A percentile compares a stretch with the other conserved stretches of the same genome.
Conservation (phyloP, 1,140 invertebrate genomes). For the Micrasema minimum region DNA sequence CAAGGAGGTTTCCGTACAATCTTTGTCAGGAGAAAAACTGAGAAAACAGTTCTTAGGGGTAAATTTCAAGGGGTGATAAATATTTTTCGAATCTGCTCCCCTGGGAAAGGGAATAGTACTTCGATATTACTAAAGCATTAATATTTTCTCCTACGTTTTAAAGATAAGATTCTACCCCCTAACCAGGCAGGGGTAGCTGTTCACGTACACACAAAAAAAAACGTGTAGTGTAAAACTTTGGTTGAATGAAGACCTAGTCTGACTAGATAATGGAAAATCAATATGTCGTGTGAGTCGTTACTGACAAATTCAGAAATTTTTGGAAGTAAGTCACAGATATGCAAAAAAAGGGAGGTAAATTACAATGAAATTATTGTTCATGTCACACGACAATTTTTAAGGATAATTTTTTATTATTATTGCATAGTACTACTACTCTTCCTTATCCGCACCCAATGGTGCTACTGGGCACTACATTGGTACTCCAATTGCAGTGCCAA, state of each 20-base stretch:
- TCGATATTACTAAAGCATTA: conserved; percentile 51
- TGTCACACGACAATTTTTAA: no score
- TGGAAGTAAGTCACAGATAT: neutral
- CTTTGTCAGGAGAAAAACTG: conserved; percentile 48
- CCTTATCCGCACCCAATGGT: neutral
- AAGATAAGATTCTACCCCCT: conserved; percentile 41
- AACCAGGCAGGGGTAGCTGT: neutral
- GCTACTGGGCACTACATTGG: no score
- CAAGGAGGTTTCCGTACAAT: conserved; percentile 31
- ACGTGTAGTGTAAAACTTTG: neutral
- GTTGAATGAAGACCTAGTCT: neutral
- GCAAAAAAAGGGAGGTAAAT: neutral
- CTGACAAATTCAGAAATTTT: neutral
- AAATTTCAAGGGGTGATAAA: conserved; percentile 52
- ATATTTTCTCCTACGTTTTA: conserved; percentile 44
- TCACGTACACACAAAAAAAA: neutral
- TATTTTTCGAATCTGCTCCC: conserved; percentile 46
- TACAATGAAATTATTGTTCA: neutral
- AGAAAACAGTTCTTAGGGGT: conserved; percentile 36
- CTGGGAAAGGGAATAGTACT: conserved; percentile 19
- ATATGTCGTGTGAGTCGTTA: neutral
- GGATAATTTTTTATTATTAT: neutral
- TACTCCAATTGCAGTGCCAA: no score
- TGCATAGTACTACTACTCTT: neutral
- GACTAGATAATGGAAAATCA: neutral